Evolutionary conservation across 2,888 invertebrate species (phyloP).

Genomic region (Agrotis puta): DNA sequence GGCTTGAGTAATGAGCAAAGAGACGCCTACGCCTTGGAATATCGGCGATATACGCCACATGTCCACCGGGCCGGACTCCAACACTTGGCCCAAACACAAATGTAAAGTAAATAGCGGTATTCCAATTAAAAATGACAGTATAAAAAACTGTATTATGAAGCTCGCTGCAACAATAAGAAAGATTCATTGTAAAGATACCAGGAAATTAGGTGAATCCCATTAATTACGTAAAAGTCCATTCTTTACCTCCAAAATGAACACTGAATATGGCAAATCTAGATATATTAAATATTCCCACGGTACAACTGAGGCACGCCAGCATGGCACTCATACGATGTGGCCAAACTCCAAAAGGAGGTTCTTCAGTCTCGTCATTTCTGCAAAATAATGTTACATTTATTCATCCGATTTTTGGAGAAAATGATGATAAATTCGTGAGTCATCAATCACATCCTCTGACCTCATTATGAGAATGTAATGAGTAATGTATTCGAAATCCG

Average conservation of each 20-base stretch:
- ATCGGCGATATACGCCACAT: slow-evolving; percentile 98
- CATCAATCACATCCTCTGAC: slow-evolving; percentile 68
- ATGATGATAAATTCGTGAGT: slow-evolving; percentile 55
- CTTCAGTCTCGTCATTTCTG: slow-evolving; percentile 87
- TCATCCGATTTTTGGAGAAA: slow-evolving; percentile 25
- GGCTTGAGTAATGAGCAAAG: slow-evolving; percentile 94
- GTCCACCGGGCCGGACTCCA: slow-evolving; percentile 96
- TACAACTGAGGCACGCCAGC: slow-evolving; percentile 96
- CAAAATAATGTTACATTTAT: slow-evolving; percentile 51
- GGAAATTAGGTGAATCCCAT: slow-evolving; percentile 49
- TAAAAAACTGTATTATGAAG: slow-evolving; percentile 96
- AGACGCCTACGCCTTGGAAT: slow-evolving; percentile 97
- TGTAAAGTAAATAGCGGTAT: slow-evolving; percentile 96
- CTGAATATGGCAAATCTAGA: slow-evolving; percentile 96
- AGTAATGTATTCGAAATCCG: slow-evolving; percentile 59
- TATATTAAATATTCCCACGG: slow-evolving; percentile 96
- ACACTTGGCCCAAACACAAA: slow-evolving; percentile 95
- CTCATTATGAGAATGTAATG: slow-evolving; percentile 67
- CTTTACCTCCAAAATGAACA: slow-evolving; percentile 95
- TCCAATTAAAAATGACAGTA: slow-evolving; percentile 95
- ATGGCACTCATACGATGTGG: slow-evolving; percentile 93
- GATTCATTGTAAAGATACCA: slow-evolving; percentile 50
- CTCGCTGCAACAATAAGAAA: slow-evolving; percentile 91
- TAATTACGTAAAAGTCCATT: slow-evolving; percentile 47
- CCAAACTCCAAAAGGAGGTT: slow-evolving; percentile 87